Conservation (phyloP, 30 jellyfish, hydroid and myxozoan species). For the Turritopsis rubra region DNA sequence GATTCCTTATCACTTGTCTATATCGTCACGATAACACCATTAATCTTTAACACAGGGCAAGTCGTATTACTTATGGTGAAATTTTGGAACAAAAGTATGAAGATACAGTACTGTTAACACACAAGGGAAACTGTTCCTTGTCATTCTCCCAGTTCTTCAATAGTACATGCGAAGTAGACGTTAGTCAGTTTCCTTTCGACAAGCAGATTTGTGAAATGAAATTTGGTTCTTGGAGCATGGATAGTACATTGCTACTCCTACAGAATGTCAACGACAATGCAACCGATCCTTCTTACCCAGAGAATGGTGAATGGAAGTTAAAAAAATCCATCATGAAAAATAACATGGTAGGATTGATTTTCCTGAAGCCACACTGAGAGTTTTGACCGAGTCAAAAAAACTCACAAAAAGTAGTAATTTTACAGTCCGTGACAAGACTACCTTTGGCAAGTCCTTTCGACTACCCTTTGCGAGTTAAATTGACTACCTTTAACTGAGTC, state of each 20-base stretch:
- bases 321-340: conserved; percentile 23
- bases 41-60: conserved; percentile 14
- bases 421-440: too few relatives aligned
- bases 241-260: conserved; percentile 36
- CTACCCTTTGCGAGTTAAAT: too few relatives aligned
- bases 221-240: conserved; percentile 81
- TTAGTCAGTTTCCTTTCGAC: conserved; percentile 69
- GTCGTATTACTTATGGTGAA: conserved; percentile 17
- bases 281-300: conserved; percentile 41
- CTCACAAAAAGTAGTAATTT: too few relatives aligned
- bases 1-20: too few relatives aligned
- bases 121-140: conserved; percentile 57
- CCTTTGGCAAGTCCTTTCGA: too few relatives aligned
- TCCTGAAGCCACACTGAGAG: too few relatives aligned
- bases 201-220: conserved; percentile 48
- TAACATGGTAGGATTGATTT: not conserved
- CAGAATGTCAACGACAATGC: conserved; percentile 45
- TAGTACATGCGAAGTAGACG: conserved; percentile 74
- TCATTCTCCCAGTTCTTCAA: conserved; percentile 53
- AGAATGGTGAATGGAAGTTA: conserved; percentile 76
- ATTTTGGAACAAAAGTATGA: conserved; percentile 2
- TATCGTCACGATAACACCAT: not conserved
- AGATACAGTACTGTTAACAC: conserved; percentile 30
- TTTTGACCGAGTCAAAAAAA: too few relatives aligned
- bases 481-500: too few relatives aligned